Conservation (phyloP, 2,888 invertebrate species). For the Teinopalpus imperialis region DNA sequence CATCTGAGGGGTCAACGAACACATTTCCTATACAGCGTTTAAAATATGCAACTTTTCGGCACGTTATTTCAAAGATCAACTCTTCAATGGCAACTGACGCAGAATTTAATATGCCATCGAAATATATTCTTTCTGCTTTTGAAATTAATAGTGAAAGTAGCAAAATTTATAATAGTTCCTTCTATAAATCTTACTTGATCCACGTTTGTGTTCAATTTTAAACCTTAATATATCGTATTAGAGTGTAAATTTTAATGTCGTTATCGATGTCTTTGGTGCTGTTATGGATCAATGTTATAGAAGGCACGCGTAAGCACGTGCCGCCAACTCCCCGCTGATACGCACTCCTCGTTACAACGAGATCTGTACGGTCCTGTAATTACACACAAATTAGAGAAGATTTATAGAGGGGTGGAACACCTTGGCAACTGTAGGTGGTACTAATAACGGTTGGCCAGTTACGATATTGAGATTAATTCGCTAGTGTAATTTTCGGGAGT, state of each 20-base stretch:
- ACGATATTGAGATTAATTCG: conserved; percentile 76
- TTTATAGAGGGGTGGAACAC: conserved; percentile 81
- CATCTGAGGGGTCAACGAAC: conserved; percentile 72
- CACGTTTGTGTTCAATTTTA: conserved; percentile 29
- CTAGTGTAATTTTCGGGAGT: conserved; percentile 48
- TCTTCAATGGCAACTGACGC: conserved; percentile 36
- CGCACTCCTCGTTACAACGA: conserved; percentile 78
- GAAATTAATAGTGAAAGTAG: conserved; percentile 54
- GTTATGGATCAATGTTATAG: conserved; percentile 32
- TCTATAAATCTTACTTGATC: conserved; percentile 39
- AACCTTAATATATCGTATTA: too few species aligned
- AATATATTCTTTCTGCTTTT: conserved; percentile 53
- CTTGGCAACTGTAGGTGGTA: conserved; percentile 79
- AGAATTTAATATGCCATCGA: conserved; percentile 37
- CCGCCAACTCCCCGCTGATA: conserved; percentile 73
- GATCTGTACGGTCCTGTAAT: conserved; percentile 77
- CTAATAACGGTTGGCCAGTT: conserved; percentile 77
- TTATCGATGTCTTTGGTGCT: conserved; percentile 38
- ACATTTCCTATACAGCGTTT: conserved; percentile 39
- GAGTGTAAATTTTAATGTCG: conserved; percentile 29
- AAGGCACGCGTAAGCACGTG: conserved; percentile 77
- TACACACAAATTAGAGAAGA: conserved; percentile 83
- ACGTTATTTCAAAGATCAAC: conserved; percentile 58
- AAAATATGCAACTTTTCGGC: conserved; percentile 55
- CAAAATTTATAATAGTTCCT: conserved; percentile 46